Conservation (phyloP, 2,888 invertebrate species). For the Cephalotes varians region DNA sequence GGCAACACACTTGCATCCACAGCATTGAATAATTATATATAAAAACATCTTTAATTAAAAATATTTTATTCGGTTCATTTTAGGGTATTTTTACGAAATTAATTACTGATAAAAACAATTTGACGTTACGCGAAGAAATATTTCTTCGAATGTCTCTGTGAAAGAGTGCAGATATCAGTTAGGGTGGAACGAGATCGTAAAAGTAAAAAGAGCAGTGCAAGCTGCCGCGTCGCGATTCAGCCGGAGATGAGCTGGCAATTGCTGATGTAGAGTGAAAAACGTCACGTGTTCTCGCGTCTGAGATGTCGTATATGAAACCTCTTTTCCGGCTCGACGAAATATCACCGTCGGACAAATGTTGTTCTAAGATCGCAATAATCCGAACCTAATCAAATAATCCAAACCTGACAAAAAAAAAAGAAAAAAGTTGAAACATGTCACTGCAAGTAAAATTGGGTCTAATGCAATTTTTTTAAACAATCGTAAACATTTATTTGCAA, state of each 20-base stretch:
- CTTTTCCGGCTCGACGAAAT: conserved; percentile 4
- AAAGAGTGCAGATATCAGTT: conserved; percentile 34
- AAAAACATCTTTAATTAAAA: not conserved
- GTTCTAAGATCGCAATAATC: not conserved
- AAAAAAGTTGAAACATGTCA: not conserved
- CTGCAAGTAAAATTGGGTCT: not conserved
- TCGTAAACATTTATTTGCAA: not conserved
- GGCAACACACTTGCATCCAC: not conserved
- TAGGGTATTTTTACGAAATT: not conserved
- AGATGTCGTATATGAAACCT: conserved; percentile 17
- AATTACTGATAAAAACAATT: conserved; percentile 14
- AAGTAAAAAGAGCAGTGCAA: conserved; percentile 51
- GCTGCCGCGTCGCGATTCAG: conserved; percentile 48
- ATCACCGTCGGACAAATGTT: not conserved
- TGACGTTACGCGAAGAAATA: not conserved
- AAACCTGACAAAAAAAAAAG: not conserved
- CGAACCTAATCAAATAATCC: not conserved
- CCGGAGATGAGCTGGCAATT: conserved; percentile 47
- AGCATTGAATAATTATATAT: not conserved
- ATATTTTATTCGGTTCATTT: not conserved
- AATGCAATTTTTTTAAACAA: not conserved
- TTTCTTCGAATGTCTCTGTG: not conserved
- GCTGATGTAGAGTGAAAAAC: conserved; percentile 49
- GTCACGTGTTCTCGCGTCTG: conserved; percentile 25
- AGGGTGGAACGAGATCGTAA: conserved; percentile 45